Conservation (phyloP, 1,140 invertebrate species). For the Agrilus planipennis region DNA sequence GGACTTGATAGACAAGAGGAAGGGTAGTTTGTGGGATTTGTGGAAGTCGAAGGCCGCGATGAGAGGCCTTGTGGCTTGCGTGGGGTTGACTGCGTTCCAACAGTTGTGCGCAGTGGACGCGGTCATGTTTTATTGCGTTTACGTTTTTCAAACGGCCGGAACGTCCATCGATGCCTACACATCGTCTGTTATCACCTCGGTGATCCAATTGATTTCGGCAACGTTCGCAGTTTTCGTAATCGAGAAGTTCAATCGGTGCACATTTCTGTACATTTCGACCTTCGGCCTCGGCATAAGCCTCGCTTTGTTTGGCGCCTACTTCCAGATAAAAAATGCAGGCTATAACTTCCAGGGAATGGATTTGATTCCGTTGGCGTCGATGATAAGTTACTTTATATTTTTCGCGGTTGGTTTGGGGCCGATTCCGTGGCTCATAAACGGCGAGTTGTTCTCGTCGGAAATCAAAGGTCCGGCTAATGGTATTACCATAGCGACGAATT, state of each 20-base stretch:
- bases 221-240: constrained; percentile 49
- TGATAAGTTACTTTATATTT: constrained; percentile 32
- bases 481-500: constrained; percentile 65
- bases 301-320: constrained; percentile 53
- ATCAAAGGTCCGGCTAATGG: constrained; percentile 65
- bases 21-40: neutral
- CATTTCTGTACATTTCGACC: constrained; percentile 55
- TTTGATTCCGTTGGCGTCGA: neutral
- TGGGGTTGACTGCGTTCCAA: constrained; percentile 52
- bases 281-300: constrained; percentile 49
- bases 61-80: neutral
- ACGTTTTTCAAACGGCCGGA: constrained; percentile 32
- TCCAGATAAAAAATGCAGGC: constrained; percentile 29
- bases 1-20: too few relatives aligned
- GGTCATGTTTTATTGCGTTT: constrained; percentile 48
- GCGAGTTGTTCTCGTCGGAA: constrained; percentile 62
- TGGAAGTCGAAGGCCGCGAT: neutral
- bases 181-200: constrained; percentile 59
- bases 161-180: constrained; percentile 38
- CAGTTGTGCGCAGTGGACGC: constrained; percentile 51
- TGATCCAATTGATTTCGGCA: constrained; percentile 58
- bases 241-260: constrained; percentile 52
- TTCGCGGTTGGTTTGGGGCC: constrained; percentile 73
- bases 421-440: constrained; percentile 66
- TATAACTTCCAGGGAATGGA: neutral